Conservation (phyloP, 2,888 invertebrate species). For the Geophilus truncorum region DNA sequence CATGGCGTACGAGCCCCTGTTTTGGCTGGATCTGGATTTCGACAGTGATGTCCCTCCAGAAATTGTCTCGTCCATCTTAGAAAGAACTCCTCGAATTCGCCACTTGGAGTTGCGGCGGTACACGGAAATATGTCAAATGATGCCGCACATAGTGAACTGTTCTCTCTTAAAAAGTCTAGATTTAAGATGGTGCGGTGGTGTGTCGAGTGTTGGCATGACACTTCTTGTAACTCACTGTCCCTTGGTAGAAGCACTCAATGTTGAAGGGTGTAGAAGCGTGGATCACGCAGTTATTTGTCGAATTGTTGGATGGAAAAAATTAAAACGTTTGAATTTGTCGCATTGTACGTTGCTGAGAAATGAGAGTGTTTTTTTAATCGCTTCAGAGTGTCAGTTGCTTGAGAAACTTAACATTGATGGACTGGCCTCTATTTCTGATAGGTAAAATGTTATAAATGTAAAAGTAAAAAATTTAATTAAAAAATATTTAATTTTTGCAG, state of each 20-base stretch:
- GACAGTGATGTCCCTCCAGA: background rate
- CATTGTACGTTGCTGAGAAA: constrained; percentile 38
- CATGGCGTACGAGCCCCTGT: constrained; percentile 37
- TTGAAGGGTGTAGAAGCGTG: constrained; percentile 33
- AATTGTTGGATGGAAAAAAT: constrained; percentile 32
- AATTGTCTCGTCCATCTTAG: background rate
- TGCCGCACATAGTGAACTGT: constrained; percentile 18
- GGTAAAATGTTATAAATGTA: background rate
- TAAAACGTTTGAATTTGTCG: constrained; percentile 38
- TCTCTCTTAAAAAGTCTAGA: background rate
- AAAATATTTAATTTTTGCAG: constrained; percentile 7
- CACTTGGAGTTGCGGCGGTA: background rate
- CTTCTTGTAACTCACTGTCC: constrained; percentile 14
- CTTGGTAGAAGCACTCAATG: constrained; percentile 22
- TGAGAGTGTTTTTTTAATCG: constrained; percentile 35
- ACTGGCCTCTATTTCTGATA: constrained; percentile 36
- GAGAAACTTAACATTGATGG: constrained; percentile 39
- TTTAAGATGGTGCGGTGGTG: constrained; percentile 30
- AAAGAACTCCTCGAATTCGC: background rate
- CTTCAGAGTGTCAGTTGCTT: constrained; percentile 33
- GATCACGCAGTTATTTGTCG: constrained; percentile 16
- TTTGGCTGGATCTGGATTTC: constrained; percentile 38
- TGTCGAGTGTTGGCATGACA: background rate
- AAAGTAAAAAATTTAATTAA: background rate
- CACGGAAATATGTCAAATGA: background rate